Base-by-base conservation (phyloP, 2,113 vertebrate species). In the Vulpes lagopus region DNA sequence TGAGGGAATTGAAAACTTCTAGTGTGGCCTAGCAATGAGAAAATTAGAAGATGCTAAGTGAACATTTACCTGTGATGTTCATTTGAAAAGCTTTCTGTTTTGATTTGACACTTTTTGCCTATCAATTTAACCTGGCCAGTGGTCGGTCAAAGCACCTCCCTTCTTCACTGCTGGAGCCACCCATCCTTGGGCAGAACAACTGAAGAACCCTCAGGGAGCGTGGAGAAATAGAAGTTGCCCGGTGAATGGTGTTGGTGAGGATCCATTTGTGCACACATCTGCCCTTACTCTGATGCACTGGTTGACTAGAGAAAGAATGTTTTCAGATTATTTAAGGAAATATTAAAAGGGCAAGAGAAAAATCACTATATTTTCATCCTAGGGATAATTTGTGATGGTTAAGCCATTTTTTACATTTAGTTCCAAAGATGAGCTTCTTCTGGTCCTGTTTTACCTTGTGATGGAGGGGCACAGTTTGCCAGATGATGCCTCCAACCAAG, bases 51-150 rank as follows among this genome's bases (percentile, higher is more conserved):
- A 10, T n/a, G 23, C 8, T 25, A 73, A 35, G 35, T 35, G 35
- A 35, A 35, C 35, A 35, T 35, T 35, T 35, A 35, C 35, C 35
- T 35, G 35, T 23, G 1, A 22, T 11, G 8, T 23, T 86, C 78
- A 30, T 55, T 84, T 79, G 43, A 25, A 92, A 83, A 78, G 11
- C 5, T 49, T 83, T 84, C 53, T n/a, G 73, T 80, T 95, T 76
- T 55, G 25, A 93, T 25, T 57, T 87, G 51, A 43, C 12, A 15
- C 9, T 1, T 11, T 11, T 82, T 32, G 15, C 43, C 20, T 80
- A 2, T 49, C 51, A 57, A 32, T 23, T 32, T 80, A 22, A 73
- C 11, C 14, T 92, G n/a, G 6, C 11, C 32, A 43, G 12, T 35
- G 17, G 7, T 57, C 35, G 23, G 20, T n/a, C 27, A 65, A 49